Evolutionary conservation across 2,888 invertebrate genomes (phyloP), one percentile per base, ranked within the genome.

Genomic region (Microctonus aethiopoides): DNA sequence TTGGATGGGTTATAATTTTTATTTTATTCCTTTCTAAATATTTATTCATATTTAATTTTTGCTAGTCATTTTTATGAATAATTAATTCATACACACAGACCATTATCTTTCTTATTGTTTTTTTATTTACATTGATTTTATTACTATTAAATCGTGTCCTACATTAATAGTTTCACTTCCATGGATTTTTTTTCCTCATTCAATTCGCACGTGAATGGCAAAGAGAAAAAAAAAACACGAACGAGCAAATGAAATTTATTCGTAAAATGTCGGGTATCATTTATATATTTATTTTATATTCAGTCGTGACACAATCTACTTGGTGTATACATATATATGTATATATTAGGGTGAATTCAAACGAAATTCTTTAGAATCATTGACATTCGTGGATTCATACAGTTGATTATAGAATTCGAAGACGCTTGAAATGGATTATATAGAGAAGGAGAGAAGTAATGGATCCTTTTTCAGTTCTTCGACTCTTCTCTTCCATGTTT

Each of bases 241-340:
- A 52, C 4, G 52, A 20, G 20, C 2, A 34, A 57, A 34, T 57
- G 32, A 10, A 57, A n/a, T 57, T 29, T 57, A 32, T 13, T 16
- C 13, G 16, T 46, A n/a, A 24, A 61, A 41, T 39, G n/a, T n/a
- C n/a, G n/a, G n/a, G n/a, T n/a, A 22, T 41, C 41, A 24, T 10
- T 13, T 41, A 41, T 61, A 20, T 59, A 4, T 59, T 20, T 59
- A 59, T 36, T 16, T 34, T 34, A n/a, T n/a, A n/a, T n/a, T 57
- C 26, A 57, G 20, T n/a, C n/a, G 39, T n/a, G n/a, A n/a, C 22
- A 32, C 51, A 52, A 64, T 64, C 52, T 51, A 51, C 87, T 88
- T 88, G 88, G 88, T 88, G 88, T 81, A 73, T 71, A 61, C 81
- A 85, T 84, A 87, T 24, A 24, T 13, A 57, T 52, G 7, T 29